A percentile compares a stretch with the other conserved stretches of the same genome.
Evolutionary conservation across 2,113 vertebrate genomes (phyloP).

Genomic region (Rhinogobius similis): DNA sequence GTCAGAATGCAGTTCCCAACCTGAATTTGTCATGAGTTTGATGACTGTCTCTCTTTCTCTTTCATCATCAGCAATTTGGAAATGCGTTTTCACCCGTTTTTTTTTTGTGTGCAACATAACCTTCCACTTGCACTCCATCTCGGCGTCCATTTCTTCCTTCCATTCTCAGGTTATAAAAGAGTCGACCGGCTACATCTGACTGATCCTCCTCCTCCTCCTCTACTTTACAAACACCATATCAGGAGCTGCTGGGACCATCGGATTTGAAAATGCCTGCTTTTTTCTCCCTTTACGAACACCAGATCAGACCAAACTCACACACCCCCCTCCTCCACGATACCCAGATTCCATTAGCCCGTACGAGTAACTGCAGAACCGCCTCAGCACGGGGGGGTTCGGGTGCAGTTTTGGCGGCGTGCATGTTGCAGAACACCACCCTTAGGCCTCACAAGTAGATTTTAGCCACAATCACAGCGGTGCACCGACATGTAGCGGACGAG

Average conservation of each 20-base stretch:
- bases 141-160: background rate
- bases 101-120: no score
- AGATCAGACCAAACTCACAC: background rate
- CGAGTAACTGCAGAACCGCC: background rate
- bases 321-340: background rate
- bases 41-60: no score
- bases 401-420: background rate
- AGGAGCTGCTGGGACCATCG: slow-evolving; percentile 24
- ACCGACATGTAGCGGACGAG: slow-evolving; percentile 60
- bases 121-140: no score
- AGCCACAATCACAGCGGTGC: slow-evolving; percentile 42
- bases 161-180: background rate
- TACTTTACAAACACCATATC: slow-evolving; percentile 35
- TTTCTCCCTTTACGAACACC: slow-evolving; percentile 22
- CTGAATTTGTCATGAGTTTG: no score
- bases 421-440: slow-evolving; percentile 29
- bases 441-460: slow-evolving; percentile 27
- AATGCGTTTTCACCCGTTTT: no score
- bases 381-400: background rate
- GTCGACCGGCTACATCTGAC: background rate
- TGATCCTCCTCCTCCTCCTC: slow-evolving; percentile 31
- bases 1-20: no score
- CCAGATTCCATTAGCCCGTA: background rate
- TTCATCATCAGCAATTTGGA: no score
- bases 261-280: slow-evolving; percentile 18